Conservation (phyloP, 35 echinoderm and acorn worm genomes). For the Ptychodera flava region DNA sequence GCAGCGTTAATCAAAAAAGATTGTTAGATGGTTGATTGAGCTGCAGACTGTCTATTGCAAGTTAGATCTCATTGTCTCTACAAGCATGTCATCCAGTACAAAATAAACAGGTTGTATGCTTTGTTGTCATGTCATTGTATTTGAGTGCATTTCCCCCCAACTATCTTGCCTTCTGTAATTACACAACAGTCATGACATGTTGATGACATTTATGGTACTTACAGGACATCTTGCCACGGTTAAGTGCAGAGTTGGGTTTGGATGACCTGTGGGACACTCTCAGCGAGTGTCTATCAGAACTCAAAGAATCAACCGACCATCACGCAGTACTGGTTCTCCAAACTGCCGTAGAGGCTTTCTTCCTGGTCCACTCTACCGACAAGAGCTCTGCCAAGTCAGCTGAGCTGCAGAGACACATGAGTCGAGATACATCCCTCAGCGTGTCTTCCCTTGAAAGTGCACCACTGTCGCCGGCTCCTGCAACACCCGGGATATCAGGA, state of each 20-base stretch:
- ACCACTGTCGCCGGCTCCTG: slow-evolving; percentile 42
- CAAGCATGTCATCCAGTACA: too few species aligned
- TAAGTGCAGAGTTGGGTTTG: slow-evolving; percentile 66
- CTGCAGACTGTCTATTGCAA: too few species aligned
- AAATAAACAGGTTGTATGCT: too few species aligned
- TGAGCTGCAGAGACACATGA: slow-evolving; percentile 3
- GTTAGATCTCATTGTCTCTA: too few species aligned
- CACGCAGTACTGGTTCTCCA: slow-evolving; percentile 96
- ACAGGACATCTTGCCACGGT: slow-evolving; percentile 49
- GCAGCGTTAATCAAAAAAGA: too few species aligned
- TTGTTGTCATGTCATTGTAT: too few species aligned
- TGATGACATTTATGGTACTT: too few species aligned
- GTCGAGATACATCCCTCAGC: neutral
- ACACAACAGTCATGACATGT: too few species aligned
- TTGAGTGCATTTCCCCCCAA: too few species aligned
- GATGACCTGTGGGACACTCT: slow-evolving; percentile 88
- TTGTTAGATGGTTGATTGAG: too few species aligned
- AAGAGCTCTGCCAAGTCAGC: slow-evolving; percentile 44
- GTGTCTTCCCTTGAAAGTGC: slow-evolving; percentile 12
- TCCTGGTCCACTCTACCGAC: slow-evolving; percentile 90
- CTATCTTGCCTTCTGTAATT: too few species aligned
- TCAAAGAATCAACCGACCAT: slow-evolving; percentile 83
- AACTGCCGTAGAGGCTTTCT: slow-evolving; percentile 95
- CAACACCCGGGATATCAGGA: slow-evolving; percentile 29
- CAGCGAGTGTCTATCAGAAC: slow-evolving; percentile 68